Conservation (phyloP, 2,113 vertebrate species). For the Paradisaea rubra region DNA sequence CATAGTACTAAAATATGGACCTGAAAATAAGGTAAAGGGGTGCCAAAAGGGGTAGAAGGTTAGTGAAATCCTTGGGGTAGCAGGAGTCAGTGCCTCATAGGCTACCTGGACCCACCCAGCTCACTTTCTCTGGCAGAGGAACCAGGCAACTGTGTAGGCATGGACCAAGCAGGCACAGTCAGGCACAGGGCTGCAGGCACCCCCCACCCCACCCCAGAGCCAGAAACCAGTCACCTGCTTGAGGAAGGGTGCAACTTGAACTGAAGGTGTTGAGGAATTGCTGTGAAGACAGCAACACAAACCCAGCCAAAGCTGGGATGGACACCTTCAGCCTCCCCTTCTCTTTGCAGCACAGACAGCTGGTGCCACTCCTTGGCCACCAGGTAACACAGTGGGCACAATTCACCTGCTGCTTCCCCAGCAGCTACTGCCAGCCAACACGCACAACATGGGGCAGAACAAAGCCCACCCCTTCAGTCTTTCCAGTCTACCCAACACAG, state of each 20-base stretch:
- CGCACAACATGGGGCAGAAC: accelerated
- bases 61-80: background rate
- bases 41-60: background rate
- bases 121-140: background rate
- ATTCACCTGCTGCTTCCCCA: background rate
- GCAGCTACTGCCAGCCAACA: background rate
- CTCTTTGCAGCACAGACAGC: background rate
- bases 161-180: accelerated
- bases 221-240: background rate
- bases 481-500: background rate
- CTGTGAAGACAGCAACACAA: background rate
- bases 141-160: background rate
- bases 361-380: background rate
- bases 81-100: background rate
- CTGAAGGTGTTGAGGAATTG: background rate
- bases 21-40: background rate
- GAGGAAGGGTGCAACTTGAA: background rate
- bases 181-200: accelerated
- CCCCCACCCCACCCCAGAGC: accelerated
- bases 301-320: background rate
- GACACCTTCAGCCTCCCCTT: background rate
- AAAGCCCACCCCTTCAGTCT: background rate
- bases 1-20: background rate
- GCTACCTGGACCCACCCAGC: accelerated
- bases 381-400: too few relatives aligned